phyloP scores from a whole-genome alignment of 2,113 vertebrate genomes.

The Dolichallabes microphthalmus region DNA sequence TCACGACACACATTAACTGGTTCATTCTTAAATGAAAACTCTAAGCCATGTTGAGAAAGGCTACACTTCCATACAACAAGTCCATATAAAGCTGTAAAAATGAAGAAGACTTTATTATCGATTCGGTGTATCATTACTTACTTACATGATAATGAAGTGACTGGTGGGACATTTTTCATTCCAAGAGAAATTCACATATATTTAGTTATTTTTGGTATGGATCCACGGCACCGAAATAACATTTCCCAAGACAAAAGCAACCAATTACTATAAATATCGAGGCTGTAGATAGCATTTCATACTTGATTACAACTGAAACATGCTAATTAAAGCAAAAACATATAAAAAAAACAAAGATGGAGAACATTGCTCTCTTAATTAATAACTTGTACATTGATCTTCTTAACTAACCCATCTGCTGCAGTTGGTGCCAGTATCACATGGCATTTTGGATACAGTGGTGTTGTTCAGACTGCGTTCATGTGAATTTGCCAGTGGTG shows the following conservation, averaged over 20 bases:
- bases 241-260: background rate
- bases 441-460: background rate
- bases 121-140: background rate
- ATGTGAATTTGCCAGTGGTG: background rate
- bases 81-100: background rate
- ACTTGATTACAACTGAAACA: background rate
- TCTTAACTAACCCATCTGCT: background rate
- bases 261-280: background rate
- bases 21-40: background rate
- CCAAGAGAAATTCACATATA: background rate
- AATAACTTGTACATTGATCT: background rate
- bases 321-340: background rate
- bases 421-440: background rate
- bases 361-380: background rate
- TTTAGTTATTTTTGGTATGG: background rate
- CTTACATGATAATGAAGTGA: background rate
- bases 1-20: slow-evolving; percentile 4
- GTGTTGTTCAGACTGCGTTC: background rate
- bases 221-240: background rate
- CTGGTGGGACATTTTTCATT: background rate
- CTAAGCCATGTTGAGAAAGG: background rate
- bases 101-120: background rate
- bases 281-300: background rate
- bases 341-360: background rate
- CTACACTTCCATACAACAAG: background rate